A percentile compares a stretch with the other conserved stretches of the same genome.
Evolutionary conservation across 1,140 invertebrate species (phyloP).

Genomic region (Eriocheir sinensis): DNA sequence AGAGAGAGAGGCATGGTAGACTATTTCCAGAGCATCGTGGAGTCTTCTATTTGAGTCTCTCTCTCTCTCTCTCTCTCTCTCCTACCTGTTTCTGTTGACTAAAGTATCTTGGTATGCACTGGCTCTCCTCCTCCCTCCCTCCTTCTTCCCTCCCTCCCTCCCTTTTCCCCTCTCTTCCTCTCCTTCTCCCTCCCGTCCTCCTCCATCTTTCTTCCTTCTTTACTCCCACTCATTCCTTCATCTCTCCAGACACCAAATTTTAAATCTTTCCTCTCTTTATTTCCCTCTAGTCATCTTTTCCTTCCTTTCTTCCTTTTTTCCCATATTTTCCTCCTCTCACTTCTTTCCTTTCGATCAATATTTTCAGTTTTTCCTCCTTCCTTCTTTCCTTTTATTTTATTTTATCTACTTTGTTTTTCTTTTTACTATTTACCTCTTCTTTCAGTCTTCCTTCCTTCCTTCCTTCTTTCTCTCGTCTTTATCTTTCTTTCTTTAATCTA

Average conservation of each 20-base stretch:
- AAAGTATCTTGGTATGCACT: slow-evolving; percentile 16
- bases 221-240: not conserved
- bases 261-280: not conserved
- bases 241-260: not conserved
- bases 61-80: too few species aligned
- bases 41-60: not conserved
- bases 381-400: too few species aligned
- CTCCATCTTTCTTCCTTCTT: not conserved
- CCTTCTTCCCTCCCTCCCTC: not conserved
- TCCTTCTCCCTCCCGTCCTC: not conserved
- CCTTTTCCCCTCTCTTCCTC: not conserved
- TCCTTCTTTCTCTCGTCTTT: not conserved
- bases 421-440: too few species aligned
- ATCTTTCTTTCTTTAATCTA: not conserved
- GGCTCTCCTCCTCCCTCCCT: not conserved
- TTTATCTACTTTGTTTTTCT: too few species aligned
- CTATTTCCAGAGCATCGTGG: not conserved
- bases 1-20: not conserved
- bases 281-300: too few species aligned
- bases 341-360: too few species aligned
- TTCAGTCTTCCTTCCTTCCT: too few species aligned
- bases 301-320: too few species aligned
- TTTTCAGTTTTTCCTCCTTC: too few species aligned
- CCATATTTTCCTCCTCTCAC: not conserved
- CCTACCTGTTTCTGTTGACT: slow-evolving; percentile 39